Evolutionary conservation across 2,113 vertebrate species (phyloP), one percentile per base, ranked within the genome.

Genomic region (Vimba vimba): DNA sequence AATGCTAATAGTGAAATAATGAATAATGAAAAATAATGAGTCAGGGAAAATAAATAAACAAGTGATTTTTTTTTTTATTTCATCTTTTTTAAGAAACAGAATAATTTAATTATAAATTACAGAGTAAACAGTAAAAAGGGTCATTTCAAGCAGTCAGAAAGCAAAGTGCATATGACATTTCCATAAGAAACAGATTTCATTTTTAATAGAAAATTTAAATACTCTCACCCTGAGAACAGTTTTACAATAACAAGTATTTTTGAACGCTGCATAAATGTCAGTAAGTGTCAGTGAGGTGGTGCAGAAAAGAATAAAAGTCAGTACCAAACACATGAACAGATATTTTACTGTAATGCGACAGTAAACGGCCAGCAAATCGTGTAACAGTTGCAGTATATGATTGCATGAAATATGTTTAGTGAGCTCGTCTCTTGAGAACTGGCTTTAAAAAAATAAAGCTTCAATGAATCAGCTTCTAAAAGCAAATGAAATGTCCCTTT

Each of bases 121-220:
- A 80, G 27, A 27, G 45, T 76, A 9, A n/a, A 74, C 60, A 45
- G 39, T 45, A 73, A 23, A 57, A 55, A 59, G 30, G 8, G n/a
- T 4, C 2, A 21, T 78, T 36, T 60, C 77, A 60, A 62, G 57
- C 27, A 45, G 59, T 47, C 36, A 30, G 57, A 79, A 80, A 47
- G 59, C 78, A 80, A 80, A 80, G 78, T 80, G 78, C 78, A 64
- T 80, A 43, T 45, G 13, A 80, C 23, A 80, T 80, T 80, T 80
- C 78, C 59, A 64, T 15, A 45, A 36, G 78, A 80, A 80, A 80
- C 36, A 45, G 57, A 21, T 27, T 77, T 79, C 0, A 39, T 79
- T 60, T 60, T 79, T 5, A 79, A 79, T 60, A 25, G 55, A 43
- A 60, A 62, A 10, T 80, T 43, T 43, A 62, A 62, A 64, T 19